A percentile compares a stretch with the other conserved stretches of the same genome.
phyloP scores from a whole-genome alignment of 2,797 vertebrate species.

The Sternarchorhynchus goeldii region DNA sequence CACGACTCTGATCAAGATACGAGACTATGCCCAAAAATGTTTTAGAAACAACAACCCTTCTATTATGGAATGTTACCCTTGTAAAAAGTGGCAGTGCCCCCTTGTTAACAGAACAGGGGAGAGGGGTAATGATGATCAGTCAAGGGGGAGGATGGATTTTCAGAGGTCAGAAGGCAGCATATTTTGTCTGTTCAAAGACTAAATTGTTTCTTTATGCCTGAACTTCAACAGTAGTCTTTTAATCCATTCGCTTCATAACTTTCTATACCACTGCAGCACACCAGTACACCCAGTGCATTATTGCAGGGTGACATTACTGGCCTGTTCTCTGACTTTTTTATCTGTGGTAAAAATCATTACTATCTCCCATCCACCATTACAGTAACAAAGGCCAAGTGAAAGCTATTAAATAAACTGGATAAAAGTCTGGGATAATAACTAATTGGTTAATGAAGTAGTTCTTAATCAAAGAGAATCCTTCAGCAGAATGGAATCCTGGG shows the following conservation, averaged over 20 bases:
- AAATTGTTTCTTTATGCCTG: background rate
- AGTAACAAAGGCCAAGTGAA: constrained; percentile 5
- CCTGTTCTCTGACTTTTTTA: constrained; percentile 3
- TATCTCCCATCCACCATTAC: background rate
- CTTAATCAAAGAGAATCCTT: background rate
- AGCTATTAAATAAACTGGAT: background rate
- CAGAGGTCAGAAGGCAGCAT: constrained; percentile 20
- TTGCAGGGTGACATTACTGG: constrained; percentile 18
- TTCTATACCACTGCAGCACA: constrained; percentile 12
- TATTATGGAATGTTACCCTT: constrained; percentile 32
- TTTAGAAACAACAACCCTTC: background rate
- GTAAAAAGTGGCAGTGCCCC: constrained; percentile 24
- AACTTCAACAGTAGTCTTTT: background rate
- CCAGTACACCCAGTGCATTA: constrained; percentile 4
- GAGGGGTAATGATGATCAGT: constrained; percentile 41
- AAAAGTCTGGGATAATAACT: background rate
- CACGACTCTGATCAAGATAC: background rate
- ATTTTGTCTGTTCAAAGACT: constrained; percentile 28
- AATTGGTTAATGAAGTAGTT: constrained; percentile 1
- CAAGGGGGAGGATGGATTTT: constrained; percentile 22
- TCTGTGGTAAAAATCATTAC: background rate
- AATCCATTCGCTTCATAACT: background rate
- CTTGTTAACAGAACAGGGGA: background rate
- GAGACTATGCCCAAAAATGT: no score
- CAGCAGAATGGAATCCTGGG: background rate